Evolutionary conservation across 2,113 vertebrate species (phyloP).

Genomic region (Channa maculata): DNA sequence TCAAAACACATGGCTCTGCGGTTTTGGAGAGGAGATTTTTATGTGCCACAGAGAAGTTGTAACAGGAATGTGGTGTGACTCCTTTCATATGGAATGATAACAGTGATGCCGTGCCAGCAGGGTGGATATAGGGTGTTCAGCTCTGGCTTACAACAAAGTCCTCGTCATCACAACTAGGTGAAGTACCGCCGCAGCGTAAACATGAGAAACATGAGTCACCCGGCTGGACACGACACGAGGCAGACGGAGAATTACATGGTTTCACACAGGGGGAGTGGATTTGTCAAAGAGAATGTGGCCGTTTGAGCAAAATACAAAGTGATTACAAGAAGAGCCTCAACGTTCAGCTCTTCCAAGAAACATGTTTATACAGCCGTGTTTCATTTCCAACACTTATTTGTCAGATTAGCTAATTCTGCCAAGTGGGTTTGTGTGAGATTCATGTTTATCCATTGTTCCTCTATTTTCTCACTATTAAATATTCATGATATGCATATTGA

Average conservation of each 20-base stretch:
- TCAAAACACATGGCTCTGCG: slow-evolving; percentile 81
- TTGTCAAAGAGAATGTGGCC: slow-evolving; percentile 25
- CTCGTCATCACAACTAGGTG: slow-evolving; percentile 59
- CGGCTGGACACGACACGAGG: slow-evolving; percentile 40
- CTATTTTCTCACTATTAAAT: slow-evolving; percentile 49
- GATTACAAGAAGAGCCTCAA: slow-evolving; percentile 1
- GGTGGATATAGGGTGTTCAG: slow-evolving; percentile 63
- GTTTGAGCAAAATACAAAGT: slow-evolving; percentile 30
- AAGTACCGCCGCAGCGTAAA: slow-evolving; percentile 49
- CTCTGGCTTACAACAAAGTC: slow-evolving; percentile 56
- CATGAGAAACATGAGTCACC: slow-evolving; percentile 61
- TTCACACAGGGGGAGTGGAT: slow-evolving; percentile 5
- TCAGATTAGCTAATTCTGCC: slow-evolving; percentile 36
- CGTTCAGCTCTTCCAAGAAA: slow-evolving; percentile 15
- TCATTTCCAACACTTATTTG: slow-evolving; percentile 31
- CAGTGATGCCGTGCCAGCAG: slow-evolving; percentile 65
- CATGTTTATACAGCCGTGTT: slow-evolving; percentile 21
- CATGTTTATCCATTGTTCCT: slow-evolving; percentile 32
- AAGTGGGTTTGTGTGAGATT: slow-evolving; percentile 34
- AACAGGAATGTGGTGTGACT: slow-evolving; percentile 81
- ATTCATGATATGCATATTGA: slow-evolving; percentile 64
- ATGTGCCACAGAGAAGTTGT: slow-evolving; percentile 77
- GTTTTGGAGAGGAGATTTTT: slow-evolving; percentile 76
- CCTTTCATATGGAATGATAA: slow-evolving; percentile 79
- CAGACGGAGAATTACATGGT: slow-evolving; percentile 51